Evolutionary conservation across 2,888 invertebrate species (phyloP), one percentile per base, ranked within the genome.

Genomic region (Cryptophagus acutangulus): DNA sequence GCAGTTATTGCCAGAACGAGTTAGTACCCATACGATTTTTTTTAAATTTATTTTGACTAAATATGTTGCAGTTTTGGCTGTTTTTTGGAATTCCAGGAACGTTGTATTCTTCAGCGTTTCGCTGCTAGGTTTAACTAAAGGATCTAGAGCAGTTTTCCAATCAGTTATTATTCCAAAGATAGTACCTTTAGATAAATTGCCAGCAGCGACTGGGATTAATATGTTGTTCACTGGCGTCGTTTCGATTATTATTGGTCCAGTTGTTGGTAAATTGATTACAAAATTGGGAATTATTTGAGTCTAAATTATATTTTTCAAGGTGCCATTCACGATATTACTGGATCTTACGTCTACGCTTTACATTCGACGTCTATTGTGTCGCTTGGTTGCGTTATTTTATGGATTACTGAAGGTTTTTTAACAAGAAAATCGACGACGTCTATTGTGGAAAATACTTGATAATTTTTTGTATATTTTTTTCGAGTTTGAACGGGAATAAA

Each of bases 81-180:
- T 49, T 16, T 64, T 45, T 33, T 50, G 55, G 25, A 44, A 45
- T 5, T 41, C 49, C 14, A 17, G 43, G 5, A 25, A 30, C 1
- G 25, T 55, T 2, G 60, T 67, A 16, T 58, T 59, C 24, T 25
- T 49, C 2, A 51, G 58, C 17, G 50, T 58, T 3, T 49, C 55
- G 2, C 40, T 67, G 4, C 43, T 69, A n/a, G 70, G 70, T 6
- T 43, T 67, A 16, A 59, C 66, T 2, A 70, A 70, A 58, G 70
- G 70, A 1, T 52, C 57, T 10, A 65, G 67, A 44, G 69, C 70
- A 8, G 69, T 70, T 2, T 70, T 63, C 43, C 69, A 69, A 46
- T 67, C 69, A 1, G 55, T 69, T 13, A 64, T 70, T 34, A 57
- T 70, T 28, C 70, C 70, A 4, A 63, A 63, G 37, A 60, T 58